Evolutionary conservation across 2,888 invertebrate species (phyloP).

Genomic region (Taenaris catops): DNA sequence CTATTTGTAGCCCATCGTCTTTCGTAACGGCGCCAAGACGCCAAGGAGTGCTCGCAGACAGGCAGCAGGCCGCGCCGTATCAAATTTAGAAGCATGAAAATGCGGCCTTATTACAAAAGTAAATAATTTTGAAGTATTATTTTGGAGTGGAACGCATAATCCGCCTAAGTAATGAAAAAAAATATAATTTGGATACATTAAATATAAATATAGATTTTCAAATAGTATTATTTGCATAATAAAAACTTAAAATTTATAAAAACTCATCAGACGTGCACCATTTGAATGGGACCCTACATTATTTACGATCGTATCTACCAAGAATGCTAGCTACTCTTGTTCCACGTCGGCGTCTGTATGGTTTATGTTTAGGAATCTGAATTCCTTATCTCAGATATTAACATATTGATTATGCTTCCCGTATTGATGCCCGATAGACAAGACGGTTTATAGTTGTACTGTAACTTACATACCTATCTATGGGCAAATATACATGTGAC

Average conservation of each 20-base stretch:
- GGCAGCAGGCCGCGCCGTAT: too few species aligned
- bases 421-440: constrained; percentile 64
- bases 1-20: too few species aligned
- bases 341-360: constrained; percentile 51
- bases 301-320: constrained; percentile 58
- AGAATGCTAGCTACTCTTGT: constrained; percentile 62
- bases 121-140: too few species aligned
- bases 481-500: constrained; percentile 4
- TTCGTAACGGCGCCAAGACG: too few species aligned
- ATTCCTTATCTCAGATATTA: constrained; percentile 71
- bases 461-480: constrained; percentile 1
- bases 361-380: constrained; percentile 61
- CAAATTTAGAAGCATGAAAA: too few species aligned
- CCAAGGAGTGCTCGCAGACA: too few species aligned
- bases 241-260: constrained; percentile 43
- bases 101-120: too few species aligned
- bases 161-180: too few species aligned
- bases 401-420: constrained; percentile 71
- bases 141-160: too few species aligned
- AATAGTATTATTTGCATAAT: constrained; percentile 40
- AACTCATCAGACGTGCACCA: constrained; percentile 43
- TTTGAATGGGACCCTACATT: constrained; percentile 40
- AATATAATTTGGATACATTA: constrained; percentile 17
- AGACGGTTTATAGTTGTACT: constrained; percentile 20
- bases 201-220: constrained; percentile 25